Conservation (phyloP, 37 sponge, comb jelly and placozoan species). For the Aphrocallistes beatrix region DNA sequence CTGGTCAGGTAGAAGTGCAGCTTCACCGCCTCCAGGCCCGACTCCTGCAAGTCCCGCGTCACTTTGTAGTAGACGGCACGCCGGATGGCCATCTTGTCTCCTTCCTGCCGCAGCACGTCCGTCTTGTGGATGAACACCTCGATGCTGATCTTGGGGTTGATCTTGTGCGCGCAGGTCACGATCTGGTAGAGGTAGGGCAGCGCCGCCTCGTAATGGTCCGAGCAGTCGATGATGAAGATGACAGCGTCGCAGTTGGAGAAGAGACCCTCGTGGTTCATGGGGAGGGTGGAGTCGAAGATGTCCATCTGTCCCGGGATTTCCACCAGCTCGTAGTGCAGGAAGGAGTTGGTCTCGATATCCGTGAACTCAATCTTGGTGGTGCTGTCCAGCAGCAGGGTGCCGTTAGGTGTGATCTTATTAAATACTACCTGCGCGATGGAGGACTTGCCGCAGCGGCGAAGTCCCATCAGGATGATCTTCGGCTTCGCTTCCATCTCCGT, state of each 20-base stretch:
- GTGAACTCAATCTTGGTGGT: slow-evolving; percentile 70
- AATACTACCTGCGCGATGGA: slow-evolving; percentile 93
- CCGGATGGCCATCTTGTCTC: slow-evolving; percentile 48
- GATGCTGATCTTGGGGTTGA: slow-evolving; percentile 79
- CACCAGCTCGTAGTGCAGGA: slow-evolving; percentile 84
- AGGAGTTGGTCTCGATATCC: slow-evolving; percentile 85
- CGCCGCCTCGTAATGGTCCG: slow-evolving; percentile 75
- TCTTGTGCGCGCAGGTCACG: slow-evolving; percentile 68
- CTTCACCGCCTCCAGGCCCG: slow-evolving; percentile 65
- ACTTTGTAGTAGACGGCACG: slow-evolving; percentile 69
- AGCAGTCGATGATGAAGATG: slow-evolving; percentile 86
- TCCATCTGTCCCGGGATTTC: slow-evolving; percentile 97
- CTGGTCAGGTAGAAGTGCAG: slow-evolving; percentile 70
- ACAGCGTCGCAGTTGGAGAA: slow-evolving; percentile 74
- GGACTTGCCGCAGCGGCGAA: slow-evolving; percentile 91
- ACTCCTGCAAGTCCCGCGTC: slow-evolving; percentile 65
- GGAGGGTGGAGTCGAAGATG: slow-evolving; percentile 53
- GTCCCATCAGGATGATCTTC: slow-evolving; percentile 73
- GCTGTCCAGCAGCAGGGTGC: slow-evolving; percentile 90
- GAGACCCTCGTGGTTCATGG: slow-evolving; percentile 78
- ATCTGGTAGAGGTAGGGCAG: slow-evolving; percentile 78
- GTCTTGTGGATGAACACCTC: slow-evolving; percentile 99
- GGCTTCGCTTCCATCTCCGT: slow-evolving; percentile 39
- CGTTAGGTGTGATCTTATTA: slow-evolving; percentile 96
- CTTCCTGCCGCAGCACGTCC: slow-evolving; percentile 60